These are phyloP conservation scores for Sesamia inferens DNA, from an alignment of 2,888 invertebrate species.

Conservation along the genomic window DNA sequence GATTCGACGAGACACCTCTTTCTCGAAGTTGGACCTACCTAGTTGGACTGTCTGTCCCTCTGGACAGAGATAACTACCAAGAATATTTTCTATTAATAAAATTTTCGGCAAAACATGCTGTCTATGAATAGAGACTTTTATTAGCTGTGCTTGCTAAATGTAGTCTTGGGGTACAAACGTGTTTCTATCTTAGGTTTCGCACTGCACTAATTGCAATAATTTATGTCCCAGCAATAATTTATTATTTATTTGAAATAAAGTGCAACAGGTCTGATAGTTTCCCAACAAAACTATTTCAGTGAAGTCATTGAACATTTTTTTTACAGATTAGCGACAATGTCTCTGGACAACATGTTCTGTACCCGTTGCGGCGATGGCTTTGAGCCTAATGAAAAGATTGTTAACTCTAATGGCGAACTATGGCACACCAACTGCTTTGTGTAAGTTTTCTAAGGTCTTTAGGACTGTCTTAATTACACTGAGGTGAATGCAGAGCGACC, in stretches of 20 bases:
- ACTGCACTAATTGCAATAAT: too few species aligned
- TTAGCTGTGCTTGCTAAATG: too few species aligned
- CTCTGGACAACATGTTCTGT: constrained; percentile 97
- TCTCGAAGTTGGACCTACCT: too few species aligned
- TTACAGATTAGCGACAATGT: constrained; percentile 91
- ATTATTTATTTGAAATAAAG: constrained; percentile 13
- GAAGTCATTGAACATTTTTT: constrained; percentile 3
- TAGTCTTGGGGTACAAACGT: too few species aligned
- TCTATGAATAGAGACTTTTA: too few species aligned
- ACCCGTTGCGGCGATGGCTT: constrained; percentile 99
- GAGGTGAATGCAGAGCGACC: not conserved
- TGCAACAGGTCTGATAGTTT: constrained; percentile 3
- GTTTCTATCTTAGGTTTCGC: too few species aligned
- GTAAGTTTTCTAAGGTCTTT: constrained; percentile 90
- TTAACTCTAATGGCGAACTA: constrained; percentile 99
- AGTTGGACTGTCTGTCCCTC: too few species aligned
- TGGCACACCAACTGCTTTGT: constrained; percentile 99
- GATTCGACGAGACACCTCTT: too few species aligned
- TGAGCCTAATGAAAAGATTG: constrained; percentile 98
- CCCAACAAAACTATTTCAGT: not conserved
- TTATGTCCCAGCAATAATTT: not conserved
- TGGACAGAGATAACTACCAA: too few species aligned
- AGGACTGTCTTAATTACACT: not conserved
- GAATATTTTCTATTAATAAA: too few species aligned
- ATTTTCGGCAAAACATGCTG: too few species aligned